phyloP scores from a whole-genome alignment of 2,113 vertebrate genomes.

The Channa maculata region DNA sequence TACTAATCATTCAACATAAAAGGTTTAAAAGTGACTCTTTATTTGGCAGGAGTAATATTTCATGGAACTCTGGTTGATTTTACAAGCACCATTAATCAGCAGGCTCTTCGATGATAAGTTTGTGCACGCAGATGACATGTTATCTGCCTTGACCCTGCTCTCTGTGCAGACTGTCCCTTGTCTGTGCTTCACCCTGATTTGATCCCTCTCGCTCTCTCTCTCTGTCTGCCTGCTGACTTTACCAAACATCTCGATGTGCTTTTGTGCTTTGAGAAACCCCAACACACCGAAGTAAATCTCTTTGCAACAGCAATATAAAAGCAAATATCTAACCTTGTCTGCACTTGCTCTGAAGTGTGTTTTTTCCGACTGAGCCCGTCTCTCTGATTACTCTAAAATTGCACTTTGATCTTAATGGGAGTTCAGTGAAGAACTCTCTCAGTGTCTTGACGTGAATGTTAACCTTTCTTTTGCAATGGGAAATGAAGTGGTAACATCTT shows the following conservation, averaged over 20 bases:
- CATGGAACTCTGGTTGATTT: conserved; percentile 44
- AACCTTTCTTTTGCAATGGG: conserved; percentile 10
- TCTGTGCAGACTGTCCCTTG: background rate
- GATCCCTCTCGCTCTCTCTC: background rate
- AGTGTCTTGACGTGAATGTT: conserved; percentile 15
- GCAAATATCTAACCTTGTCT: conserved; percentile 28
- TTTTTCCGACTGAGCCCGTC: background rate
- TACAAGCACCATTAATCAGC: conserved; percentile 25
- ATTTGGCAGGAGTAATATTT: conserved; percentile 77
- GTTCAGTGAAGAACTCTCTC: conserved; percentile 1
- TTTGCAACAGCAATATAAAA: conserved; percentile 59
- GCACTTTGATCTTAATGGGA: conserved; percentile 8
- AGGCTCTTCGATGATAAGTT: background rate
- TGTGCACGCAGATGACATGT: background rate
- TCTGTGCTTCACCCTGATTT: conserved; percentile 12
- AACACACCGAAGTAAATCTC: conserved; percentile 57
- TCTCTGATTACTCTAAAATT: conserved; percentile 9
- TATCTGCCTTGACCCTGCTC: background rate
- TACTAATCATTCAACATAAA: conserved; percentile 37
- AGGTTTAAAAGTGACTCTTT: conserved; percentile 73
- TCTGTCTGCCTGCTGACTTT: conserved; percentile 23
- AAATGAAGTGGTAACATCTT: conserved; percentile 11
- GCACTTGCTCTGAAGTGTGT: conserved; percentile 17
- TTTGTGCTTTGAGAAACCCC: conserved; percentile 43
- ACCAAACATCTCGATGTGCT: conserved; percentile 19